These are phyloP conservation scores for Rhogogaster chlorosoma DNA, from an alignment of 2,888 invertebrate genomes.

Conservation along the genomic window DNA sequence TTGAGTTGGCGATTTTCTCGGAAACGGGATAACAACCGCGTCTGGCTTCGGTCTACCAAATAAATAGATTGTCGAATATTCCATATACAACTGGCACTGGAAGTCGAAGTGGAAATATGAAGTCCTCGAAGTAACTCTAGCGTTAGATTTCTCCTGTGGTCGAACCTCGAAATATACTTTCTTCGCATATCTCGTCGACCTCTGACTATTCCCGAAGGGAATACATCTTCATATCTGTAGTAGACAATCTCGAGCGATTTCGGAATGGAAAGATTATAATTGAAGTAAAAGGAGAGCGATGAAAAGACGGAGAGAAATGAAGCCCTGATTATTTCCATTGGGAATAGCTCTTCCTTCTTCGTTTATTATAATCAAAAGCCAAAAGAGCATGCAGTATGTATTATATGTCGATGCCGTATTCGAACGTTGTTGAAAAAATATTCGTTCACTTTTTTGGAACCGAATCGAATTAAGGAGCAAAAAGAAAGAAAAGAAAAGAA, in stretches of 20 bases:
- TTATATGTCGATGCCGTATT: no score
- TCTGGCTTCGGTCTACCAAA: constrained; percentile 22
- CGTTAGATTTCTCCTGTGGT: constrained; percentile 34
- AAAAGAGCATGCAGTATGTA: no score
- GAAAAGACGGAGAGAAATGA: background rate
- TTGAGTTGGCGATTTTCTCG: constrained; percentile 14
- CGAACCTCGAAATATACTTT: background rate
- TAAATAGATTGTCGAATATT: constrained; percentile 26
- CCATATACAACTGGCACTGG: background rate
- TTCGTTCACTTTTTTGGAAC: no score
- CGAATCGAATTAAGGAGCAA: background rate
- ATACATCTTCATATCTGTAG: constrained; percentile 25
- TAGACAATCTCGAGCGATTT: constrained; percentile 18
- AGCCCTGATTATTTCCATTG: background rate
- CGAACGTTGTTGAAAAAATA: no score
- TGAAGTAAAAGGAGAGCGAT: background rate
- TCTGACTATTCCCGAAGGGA: background rate
- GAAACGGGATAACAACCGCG: constrained; percentile 4
- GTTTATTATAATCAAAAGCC: background rate
- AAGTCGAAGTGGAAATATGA: background rate
- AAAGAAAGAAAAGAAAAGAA: background rate
- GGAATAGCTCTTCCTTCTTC: background rate
- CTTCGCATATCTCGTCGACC: background rate
- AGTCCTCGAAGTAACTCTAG: constrained; percentile 23
- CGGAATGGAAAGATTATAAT: background rate